phyloP scores from a whole-genome alignment of 64 coral and sea anemone species.

The Orbicella faveolata region DNA sequence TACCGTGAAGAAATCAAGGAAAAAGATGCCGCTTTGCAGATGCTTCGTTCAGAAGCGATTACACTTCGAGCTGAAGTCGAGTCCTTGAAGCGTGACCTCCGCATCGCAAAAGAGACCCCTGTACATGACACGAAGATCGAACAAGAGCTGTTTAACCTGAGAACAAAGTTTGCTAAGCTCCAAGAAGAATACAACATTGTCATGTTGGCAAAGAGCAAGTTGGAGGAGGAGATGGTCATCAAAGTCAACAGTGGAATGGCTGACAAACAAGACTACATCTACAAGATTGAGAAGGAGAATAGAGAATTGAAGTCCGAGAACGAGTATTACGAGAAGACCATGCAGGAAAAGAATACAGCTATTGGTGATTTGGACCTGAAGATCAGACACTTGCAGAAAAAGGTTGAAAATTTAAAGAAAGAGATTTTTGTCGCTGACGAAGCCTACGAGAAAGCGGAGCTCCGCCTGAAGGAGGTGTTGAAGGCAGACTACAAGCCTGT shows the following conservation, averaged over 20 bases:
- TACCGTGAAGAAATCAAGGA: slow-evolving; percentile 51
- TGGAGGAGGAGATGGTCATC: slow-evolving; percentile 52
- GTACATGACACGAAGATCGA: background rate
- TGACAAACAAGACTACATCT: slow-evolving; percentile 63
- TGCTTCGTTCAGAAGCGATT: slow-evolving; percentile 29
- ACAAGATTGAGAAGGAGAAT: slow-evolving; percentile 66
- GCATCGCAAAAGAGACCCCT: background rate
- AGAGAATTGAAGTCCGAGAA: slow-evolving; percentile 55
- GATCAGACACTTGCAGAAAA: slow-evolving; percentile 30
- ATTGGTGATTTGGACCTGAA: slow-evolving; percentile 48
- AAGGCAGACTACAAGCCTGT: slow-evolving; percentile 49
- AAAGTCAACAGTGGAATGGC: slow-evolving; percentile 41
- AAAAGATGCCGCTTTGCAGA: slow-evolving; percentile 36
- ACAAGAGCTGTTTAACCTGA: slow-evolving; percentile 1
- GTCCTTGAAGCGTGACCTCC: background rate
- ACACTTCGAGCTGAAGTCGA: slow-evolving; percentile 25
- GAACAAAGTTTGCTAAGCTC: slow-evolving; percentile 38
- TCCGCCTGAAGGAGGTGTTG: slow-evolving; percentile 58
- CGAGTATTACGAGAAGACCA: slow-evolving; percentile 49
- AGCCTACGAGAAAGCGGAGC: slow-evolving; percentile 61
- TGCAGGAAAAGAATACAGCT: slow-evolving; percentile 34
- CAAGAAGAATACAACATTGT: slow-evolving; percentile 52
- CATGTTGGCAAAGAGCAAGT: slow-evolving; percentile 39
- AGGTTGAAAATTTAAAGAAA: slow-evolving; percentile 50
- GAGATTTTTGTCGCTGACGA: slow-evolving; percentile 56